Conservation (phyloP, 1,140 invertebrate species). For the Saccostrea echinata region DNA sequence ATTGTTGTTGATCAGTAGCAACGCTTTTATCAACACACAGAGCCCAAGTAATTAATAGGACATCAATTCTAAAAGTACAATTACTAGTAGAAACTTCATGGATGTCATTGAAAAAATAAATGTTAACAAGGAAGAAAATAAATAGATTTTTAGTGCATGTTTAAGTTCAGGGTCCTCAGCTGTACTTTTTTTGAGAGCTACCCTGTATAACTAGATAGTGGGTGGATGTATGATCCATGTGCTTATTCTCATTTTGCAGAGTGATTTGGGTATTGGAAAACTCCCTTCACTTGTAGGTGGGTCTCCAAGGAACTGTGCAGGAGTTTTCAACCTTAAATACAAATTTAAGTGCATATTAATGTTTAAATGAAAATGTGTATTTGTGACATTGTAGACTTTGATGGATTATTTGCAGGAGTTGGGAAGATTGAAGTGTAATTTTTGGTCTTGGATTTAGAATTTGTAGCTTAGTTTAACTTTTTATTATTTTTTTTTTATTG, state of each 20-base stretch:
- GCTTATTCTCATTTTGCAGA: not conserved
- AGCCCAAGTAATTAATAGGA: no score
- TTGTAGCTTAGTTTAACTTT: not conserved
- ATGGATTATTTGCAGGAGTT: not conserved
- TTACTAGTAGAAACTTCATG: not conserved
- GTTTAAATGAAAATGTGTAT: not conserved
- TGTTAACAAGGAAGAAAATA: not conserved
- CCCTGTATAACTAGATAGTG: not conserved
- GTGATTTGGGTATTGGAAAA: not conserved
- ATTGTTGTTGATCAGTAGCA: no score
- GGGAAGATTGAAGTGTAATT: not conserved
- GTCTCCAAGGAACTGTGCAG: not conserved
- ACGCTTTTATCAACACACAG: no score
- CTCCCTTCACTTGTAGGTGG: not conserved
- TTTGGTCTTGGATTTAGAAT: not conserved
- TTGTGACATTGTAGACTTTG: not conserved
- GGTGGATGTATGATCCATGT: not conserved
- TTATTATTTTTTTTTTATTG: no score
- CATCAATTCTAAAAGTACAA: no score
- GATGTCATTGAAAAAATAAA: not conserved
- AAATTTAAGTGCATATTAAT: not conserved
- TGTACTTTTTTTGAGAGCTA: not conserved
- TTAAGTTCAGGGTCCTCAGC: not conserved
- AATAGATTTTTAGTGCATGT: not conserved
- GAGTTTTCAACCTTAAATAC: not conserved